These are phyloP conservation scores for Idaea dimidiata DNA, from an alignment of 2,888 invertebrate genomes.

Conservation along the genomic window DNA sequence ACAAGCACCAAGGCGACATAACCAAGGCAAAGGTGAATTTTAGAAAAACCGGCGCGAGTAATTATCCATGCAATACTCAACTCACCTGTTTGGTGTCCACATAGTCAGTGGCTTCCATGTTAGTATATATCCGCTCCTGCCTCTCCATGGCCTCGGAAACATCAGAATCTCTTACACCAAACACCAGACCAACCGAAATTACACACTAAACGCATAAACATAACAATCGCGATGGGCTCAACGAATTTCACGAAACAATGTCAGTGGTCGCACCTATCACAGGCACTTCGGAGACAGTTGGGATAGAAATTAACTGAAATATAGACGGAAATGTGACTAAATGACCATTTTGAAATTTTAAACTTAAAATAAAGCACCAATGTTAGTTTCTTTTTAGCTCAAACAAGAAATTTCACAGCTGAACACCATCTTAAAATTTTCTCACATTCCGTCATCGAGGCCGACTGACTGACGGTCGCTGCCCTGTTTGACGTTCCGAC, in stretches of 20 bases:
- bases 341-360: slow-evolving; percentile 47
- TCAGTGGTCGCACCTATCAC: slow-evolving; percentile 71
- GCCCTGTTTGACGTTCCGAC: slow-evolving; percentile 56
- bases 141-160: slow-evolving; percentile 74
- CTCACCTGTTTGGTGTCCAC: slow-evolving; percentile 85
- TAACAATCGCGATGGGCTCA: slow-evolving; percentile 73
- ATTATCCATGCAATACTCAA: slow-evolving; percentile 64
- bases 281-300: slow-evolving; percentile 50
- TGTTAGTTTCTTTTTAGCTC: slow-evolving; percentile 40
- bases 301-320: slow-evolving; percentile 28
- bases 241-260: slow-evolving; percentile 75
- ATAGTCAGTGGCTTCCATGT: slow-evolving; percentile 83
- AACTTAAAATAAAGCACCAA: slow-evolving; percentile 46
- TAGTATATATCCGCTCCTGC: slow-evolving; percentile 77
- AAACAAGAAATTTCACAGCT: slow-evolving; percentile 64
- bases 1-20: slow-evolving; percentile 42
- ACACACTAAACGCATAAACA: slow-evolving; percentile 67
- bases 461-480: slow-evolving; percentile 74
- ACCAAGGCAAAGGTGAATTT: slow-evolving; percentile 49
- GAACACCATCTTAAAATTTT: slow-evolving; percentile 78
- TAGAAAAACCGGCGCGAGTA: slow-evolving; percentile 68
- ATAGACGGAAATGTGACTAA: slow-evolving; percentile 36
- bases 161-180: slow-evolving; percentile 75
- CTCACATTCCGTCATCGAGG: slow-evolving; percentile 79
- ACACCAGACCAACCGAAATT: slow-evolving; percentile 54